These are phyloP conservation scores for Chloroceryle amazona DNA, from an alignment of 2,797 vertebrate genomes.

Conservation along the genomic window DNA sequence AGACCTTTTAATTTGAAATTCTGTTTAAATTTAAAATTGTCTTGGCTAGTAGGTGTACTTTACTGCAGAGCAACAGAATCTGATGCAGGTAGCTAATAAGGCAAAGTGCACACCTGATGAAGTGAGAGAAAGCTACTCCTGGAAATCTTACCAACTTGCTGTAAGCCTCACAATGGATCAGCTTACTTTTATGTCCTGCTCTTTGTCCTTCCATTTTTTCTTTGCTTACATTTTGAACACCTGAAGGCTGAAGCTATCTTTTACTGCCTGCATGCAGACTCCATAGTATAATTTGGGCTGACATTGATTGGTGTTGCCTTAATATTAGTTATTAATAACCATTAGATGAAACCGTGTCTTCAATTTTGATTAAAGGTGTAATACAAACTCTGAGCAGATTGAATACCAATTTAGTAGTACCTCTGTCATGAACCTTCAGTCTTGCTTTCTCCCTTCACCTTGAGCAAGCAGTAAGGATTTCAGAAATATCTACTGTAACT, in stretches of 20 bases:
- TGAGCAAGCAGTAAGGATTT: neutral
- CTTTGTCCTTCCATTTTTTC: neutral
- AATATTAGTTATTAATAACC: neutral
- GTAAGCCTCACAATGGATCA: neutral
- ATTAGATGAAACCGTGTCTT: neutral
- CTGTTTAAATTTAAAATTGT: neutral
- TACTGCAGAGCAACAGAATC: neutral
- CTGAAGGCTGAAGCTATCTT: neutral
- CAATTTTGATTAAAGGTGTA: neutral
- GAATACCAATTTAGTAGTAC: neutral
- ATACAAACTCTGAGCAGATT: neutral
- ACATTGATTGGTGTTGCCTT: neutral
- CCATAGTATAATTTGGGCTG: neutral
- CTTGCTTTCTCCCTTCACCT: neutral
- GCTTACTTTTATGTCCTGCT: neutral
- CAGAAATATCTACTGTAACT: neutral
- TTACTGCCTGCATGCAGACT: neutral
- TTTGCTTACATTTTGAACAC: neutral
- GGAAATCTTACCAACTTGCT: neutral
- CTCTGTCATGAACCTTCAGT: neutral
- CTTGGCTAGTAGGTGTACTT: neutral
- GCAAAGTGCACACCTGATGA: neutral
- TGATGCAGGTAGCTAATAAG: neutral
- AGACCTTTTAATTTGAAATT: neutral
- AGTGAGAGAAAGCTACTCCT: neutral